Evolutionary conservation across 2,888 invertebrate species (phyloP).

Genomic region (Automeris io): DNA sequence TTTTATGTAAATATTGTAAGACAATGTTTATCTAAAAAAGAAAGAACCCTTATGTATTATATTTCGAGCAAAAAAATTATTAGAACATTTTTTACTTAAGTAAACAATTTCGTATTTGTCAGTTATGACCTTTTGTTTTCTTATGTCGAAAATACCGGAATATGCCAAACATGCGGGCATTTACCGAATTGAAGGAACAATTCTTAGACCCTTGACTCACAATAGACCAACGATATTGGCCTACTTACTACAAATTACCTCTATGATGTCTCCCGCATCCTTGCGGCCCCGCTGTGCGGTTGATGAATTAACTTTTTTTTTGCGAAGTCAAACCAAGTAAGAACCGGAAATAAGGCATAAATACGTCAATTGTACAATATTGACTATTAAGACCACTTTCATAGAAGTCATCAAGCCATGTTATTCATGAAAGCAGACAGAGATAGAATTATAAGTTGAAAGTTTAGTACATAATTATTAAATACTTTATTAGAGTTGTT

Average conservation of each 20-base stretch:
- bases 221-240: constrained; percentile 60
- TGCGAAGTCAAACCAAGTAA: constrained; percentile 22
- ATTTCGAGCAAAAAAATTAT: no score
- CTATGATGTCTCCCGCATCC: constrained; percentile 64
- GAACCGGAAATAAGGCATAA: constrained; percentile 14
- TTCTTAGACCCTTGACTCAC: constrained; percentile 54
- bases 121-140: no score
- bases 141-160: no score
- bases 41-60: no score
- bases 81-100: no score
- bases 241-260: constrained; percentile 70
- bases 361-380: not conserved
- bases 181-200: constrained; percentile 54
- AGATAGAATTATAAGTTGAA: no score
- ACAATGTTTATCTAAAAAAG: no score
- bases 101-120: no score
- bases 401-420: not conserved
- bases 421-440: not conserved
- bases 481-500: no score
- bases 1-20: no score
- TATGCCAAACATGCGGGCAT: constrained; percentile 58
- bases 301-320: constrained; percentile 40
- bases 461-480: no score
- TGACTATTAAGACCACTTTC: not conserved
- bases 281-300: constrained; percentile 45